phyloP scores from a whole-genome alignment of 53 echinoderm and acorn worm genomes.

The Paracentrotus lividus region DNA sequence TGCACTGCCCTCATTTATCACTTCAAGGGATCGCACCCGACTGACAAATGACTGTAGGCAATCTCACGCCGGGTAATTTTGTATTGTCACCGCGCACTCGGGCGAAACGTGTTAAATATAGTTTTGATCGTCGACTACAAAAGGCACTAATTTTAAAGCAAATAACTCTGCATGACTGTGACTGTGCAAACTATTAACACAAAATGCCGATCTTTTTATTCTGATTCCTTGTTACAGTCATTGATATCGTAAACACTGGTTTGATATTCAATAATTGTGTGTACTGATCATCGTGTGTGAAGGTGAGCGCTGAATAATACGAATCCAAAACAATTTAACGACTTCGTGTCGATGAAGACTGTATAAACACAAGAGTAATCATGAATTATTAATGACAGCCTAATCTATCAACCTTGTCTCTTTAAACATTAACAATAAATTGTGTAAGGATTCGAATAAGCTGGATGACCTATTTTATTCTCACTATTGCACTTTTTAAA shows the following conservation, averaged over 20 bases:
- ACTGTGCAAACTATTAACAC: background rate
- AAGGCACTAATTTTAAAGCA: constrained; percentile 69
- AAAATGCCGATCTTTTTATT: constrained; percentile 25
- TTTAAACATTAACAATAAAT: background rate
- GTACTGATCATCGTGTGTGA: constrained; percentile 18
- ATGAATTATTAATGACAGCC: constrained; percentile 4
- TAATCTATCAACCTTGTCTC: background rate
- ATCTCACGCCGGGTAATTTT: constrained; percentile 65
- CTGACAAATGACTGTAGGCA: constrained; percentile 67
- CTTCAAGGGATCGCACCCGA: constrained; percentile 42
- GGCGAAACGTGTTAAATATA: constrained; percentile 69
- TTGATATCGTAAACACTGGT: constrained; percentile 1
- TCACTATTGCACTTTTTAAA: background rate
- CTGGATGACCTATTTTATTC: background rate
- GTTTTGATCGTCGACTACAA: constrained; percentile 64
- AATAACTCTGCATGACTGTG: constrained; percentile 46
- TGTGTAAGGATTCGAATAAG: background rate
- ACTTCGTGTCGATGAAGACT: background rate
- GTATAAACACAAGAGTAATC: background rate
- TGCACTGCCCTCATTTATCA: constrained; percentile 47
- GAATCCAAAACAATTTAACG: constrained; percentile 10
- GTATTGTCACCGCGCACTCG: constrained; percentile 61
- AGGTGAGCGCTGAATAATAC: background rate
- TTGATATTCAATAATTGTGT: constrained; percentile 29
- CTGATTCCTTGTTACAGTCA: background rate